phyloP scores from a whole-genome alignment of 2,113 vertebrate genomes.

The Jaculus jaculus region DNA sequence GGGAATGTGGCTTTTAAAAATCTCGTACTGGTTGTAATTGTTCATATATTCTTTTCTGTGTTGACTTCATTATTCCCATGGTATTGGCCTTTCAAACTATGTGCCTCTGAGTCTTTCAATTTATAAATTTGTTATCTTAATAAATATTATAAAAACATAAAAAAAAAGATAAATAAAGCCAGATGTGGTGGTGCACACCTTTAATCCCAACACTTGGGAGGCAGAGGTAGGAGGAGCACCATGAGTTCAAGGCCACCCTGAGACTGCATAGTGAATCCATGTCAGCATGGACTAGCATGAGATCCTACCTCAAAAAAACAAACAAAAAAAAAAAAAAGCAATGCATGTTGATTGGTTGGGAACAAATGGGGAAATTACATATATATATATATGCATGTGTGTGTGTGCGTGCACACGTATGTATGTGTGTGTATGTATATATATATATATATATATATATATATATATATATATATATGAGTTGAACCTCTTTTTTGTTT shows the following conservation, averaged over 20 bases:
- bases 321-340: no score
- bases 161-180: no score
- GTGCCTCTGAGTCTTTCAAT: slow-evolving; percentile 88
- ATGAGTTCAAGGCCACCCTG: background rate
- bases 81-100: slow-evolving; percentile 87
- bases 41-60: slow-evolving; percentile 82
- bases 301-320: no score
- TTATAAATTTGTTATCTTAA: slow-evolving; percentile 90
- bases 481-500: background rate
- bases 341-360: no score
- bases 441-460: no score
- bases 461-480: no score
- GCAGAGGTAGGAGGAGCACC: no score
- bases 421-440: no score
- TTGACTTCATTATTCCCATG: slow-evolving; percentile 86
- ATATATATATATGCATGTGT: no score
- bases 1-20: slow-evolving; percentile 81
- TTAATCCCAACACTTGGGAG: background rate
- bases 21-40: slow-evolving; percentile 84
- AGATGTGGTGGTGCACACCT: background rate
- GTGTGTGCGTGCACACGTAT: no score
- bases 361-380: background rate
- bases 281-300: no score
- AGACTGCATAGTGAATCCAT: no score
- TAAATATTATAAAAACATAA: slow-evolving; percentile 89